Base-by-base conservation (phyloP, 2,113 vertebrate genomes). In the Aplodontia rufa region DNA sequence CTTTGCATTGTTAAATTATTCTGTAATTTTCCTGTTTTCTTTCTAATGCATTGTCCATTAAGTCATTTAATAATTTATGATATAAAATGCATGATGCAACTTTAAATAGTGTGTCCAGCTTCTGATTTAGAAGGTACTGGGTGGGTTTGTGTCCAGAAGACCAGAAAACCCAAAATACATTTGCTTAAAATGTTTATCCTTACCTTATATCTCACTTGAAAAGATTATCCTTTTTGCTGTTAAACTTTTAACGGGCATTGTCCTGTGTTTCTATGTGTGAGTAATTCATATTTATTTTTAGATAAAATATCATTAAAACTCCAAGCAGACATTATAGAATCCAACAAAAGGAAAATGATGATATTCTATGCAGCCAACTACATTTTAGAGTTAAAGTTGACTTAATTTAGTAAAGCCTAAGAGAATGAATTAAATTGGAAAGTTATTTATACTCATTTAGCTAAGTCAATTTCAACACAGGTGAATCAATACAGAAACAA, bases 1-100 rank as follows among this genome's bases (percentile, higher is more conserved):
- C 98, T 98, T 98, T 98, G 97, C 98, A 98, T 98, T 97, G 90
- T 98, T 98, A 98, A 98, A 98, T 99, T 98, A 99, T 98, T 99
- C 98, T 98, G 97, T 98, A 98, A 98, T 98, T 98, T 98, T 96
- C 97, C 98, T 98, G 98, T 98, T 98, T 99, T 98, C 98, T 97
- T 98, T 98, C 97, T 98, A 98, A 98, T 98, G 98, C 98, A 98
- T 97, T 99, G 98, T 99, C 98, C 98, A 98, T 98, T 98, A 98
- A 98, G 97, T 98, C 95, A 96, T 97, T 99, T 97, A 99, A 98
- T 99, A 98, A 98, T 98, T 98, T 98, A 98, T 98, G 82, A 84
- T 92, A 93, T 97, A 98, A 98, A 98, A 98, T 72, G 93, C 71
- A 97, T 93, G 97, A 98, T 97, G 97, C 97, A 98, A 97, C 96